A percentile compares a stretch with the other conserved stretches of the same genome.
Conservation (phyloP, 2,797 vertebrate species). For the Triplophysa bombifrons region DNA sequence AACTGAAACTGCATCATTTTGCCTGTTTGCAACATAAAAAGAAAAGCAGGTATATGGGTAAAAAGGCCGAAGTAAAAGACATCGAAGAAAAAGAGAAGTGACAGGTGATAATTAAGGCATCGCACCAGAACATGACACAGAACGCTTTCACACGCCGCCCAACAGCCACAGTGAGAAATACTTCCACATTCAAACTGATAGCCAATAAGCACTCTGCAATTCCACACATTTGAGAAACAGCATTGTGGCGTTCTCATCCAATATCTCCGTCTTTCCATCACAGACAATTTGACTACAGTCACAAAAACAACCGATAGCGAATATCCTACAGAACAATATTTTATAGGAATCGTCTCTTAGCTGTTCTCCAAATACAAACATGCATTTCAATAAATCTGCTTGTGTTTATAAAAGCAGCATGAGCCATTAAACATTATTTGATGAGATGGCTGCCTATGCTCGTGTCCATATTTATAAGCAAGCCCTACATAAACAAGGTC, state of each 20-base stretch:
- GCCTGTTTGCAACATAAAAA: background rate
- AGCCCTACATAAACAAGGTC: constrained; percentile 48
- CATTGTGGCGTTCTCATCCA: background rate
- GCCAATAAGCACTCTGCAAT: background rate
- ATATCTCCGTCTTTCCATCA: background rate
- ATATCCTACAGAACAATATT: too few species aligned
- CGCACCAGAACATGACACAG: background rate
- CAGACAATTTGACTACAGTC: background rate
- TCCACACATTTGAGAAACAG: constrained; percentile 3
- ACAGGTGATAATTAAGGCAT: constrained; percentile 67
- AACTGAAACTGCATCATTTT: background rate
- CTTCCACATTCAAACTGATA: constrained; percentile 35
- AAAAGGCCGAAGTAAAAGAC: constrained; percentile 4
- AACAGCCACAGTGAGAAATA: constrained; percentile 8
- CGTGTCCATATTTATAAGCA: constrained; percentile 51
- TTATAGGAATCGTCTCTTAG: background rate
- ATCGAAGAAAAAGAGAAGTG: constrained; percentile 33
- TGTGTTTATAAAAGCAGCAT: constrained; percentile 50
- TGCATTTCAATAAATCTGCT: constrained; percentile 36
- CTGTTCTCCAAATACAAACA: constrained; percentile 19
- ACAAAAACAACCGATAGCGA: too few species aligned
- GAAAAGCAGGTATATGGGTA: background rate
- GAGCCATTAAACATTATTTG: constrained; percentile 52
- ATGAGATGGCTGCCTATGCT: constrained; percentile 46
- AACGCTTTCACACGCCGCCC: background rate